Percentiles rank a stretch among this genome's conserved stretches.
Evolutionary conservation across 2,113 vertebrate species (phyloP).

Genomic region (Elephas maximus): DNA sequence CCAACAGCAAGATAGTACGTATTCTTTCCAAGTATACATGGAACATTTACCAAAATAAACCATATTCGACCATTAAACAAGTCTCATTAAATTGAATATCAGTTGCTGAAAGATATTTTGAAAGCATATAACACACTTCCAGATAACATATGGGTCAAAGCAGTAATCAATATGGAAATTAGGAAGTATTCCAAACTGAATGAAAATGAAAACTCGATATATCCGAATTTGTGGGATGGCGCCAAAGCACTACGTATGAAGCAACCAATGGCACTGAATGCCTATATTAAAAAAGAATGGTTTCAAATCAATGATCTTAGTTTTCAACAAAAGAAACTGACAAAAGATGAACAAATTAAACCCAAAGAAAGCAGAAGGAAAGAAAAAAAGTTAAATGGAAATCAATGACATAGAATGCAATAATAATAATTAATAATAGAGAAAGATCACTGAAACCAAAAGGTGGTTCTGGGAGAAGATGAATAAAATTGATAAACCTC

Average conservation of each 20-base stretch:
- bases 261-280: neutral
- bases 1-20: neutral
- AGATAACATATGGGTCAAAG: neutral
- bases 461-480: neutral
- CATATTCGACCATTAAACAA: neutral
- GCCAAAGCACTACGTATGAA: neutral
- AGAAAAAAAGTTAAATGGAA: neutral
- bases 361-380: neutral
- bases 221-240: neutral
- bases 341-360: neutral
- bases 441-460: neutral
- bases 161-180: neutral
- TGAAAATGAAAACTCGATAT: neutral
- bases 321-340: neutral
- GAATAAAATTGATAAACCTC: neutral
- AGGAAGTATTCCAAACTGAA: neutral
- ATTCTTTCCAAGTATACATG: neutral
- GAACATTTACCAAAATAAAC: neutral
- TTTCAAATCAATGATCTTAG: neutral
- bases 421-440: neutral
- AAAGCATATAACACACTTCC: neutral
- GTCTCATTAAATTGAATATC: neutral
- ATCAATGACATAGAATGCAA: neutral
- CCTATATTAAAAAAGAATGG: neutral
- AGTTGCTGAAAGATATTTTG: neutral